Evolutionary conservation across 2,888 invertebrate species (phyloP).

Genomic region (Lasius platythorax): DNA sequence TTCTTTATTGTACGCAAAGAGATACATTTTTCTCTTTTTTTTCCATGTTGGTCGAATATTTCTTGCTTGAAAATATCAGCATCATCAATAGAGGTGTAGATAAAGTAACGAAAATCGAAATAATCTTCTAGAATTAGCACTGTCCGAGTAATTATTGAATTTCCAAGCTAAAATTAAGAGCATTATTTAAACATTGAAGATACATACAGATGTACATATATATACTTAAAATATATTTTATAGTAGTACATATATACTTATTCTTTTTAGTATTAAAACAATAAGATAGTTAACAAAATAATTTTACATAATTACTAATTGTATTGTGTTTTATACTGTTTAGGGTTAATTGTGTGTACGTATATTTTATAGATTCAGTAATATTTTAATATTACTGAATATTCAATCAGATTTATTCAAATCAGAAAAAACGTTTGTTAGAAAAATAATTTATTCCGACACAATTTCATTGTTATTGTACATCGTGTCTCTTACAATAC

Average conservation of each 20-base stretch:
- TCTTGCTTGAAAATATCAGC: constrained; percentile 96
- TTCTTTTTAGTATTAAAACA: too few species aligned
- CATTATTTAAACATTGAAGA: not conserved
- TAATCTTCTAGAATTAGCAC: constrained; percentile 95
- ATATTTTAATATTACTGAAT: not conserved
- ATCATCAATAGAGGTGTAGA: constrained; percentile 96
- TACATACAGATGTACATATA: not conserved
- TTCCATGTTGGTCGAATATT: constrained; percentile 88
- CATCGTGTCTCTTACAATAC: constrained; percentile 17
- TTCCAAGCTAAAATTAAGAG: constrained; percentile 89
- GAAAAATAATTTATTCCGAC: constrained; percentile 54
- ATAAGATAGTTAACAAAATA: too few species aligned
- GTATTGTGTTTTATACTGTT: constrained; percentile 31
- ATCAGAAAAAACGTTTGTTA: constrained; percentile 34
- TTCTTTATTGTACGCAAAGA: not conserved
- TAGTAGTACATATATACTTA: too few species aligned
- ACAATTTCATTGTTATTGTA: constrained; percentile 31
- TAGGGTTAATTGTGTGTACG: constrained; percentile 34
- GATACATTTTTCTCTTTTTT: constrained; percentile 67
- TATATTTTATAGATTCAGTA: not conserved
- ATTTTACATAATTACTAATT: not conserved
- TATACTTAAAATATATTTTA: too few species aligned
- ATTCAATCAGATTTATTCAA: constrained; percentile 3
- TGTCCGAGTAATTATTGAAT: constrained; percentile 96
- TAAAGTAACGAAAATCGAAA: constrained; percentile 97